Conservation (phyloP, 1,140 invertebrate species). For the Lerema accius region DNA sequence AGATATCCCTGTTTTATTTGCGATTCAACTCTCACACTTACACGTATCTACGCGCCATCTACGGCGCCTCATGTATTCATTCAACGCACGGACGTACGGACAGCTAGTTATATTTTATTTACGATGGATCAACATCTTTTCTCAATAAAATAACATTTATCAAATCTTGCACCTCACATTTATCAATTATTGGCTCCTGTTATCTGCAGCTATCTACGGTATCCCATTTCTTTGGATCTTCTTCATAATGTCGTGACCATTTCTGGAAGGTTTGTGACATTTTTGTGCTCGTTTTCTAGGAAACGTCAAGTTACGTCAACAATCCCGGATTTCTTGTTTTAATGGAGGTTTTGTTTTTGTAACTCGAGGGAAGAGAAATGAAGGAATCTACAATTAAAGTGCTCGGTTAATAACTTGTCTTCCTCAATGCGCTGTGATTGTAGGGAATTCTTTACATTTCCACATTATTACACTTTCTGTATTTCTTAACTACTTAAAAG, state of each 20-base stretch:
- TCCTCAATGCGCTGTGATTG: conserved; percentile 15
- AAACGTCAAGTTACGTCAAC: conserved; percentile 6
- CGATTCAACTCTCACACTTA: conserved; percentile 28
- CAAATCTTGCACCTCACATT: conserved; percentile 2
- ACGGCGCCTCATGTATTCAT: conserved; percentile 28
- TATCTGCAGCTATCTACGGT: neutral
- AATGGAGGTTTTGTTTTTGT: conserved; percentile 15
- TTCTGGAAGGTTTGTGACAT: conserved; percentile 11
- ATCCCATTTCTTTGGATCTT: conserved; percentile 2
- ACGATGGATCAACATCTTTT: conserved; percentile 15
- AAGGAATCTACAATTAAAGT: conserved; percentile 24
- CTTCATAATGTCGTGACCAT: conserved; percentile 4
- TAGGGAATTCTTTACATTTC: conserved; percentile 13
- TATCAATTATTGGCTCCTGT: neutral
- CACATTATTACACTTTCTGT: neutral
- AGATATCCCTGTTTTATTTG: conserved; percentile 27
- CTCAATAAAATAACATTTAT: conserved; percentile 27
- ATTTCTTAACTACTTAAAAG: conserved; percentile 25
- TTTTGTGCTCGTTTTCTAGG: conserved; percentile 16
- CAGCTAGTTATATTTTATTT: conserved; percentile 29
- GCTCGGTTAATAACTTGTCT: conserved; percentile 20
- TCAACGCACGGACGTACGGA: conserved; percentile 28
- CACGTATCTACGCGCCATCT: conserved; percentile 19
- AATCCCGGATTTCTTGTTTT: conserved; percentile 11
- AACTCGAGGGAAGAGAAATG: conserved; percentile 9